Evolutionary conservation across 1,140 invertebrate genomes (phyloP).

Genomic region (Bombus ignitus): DNA sequence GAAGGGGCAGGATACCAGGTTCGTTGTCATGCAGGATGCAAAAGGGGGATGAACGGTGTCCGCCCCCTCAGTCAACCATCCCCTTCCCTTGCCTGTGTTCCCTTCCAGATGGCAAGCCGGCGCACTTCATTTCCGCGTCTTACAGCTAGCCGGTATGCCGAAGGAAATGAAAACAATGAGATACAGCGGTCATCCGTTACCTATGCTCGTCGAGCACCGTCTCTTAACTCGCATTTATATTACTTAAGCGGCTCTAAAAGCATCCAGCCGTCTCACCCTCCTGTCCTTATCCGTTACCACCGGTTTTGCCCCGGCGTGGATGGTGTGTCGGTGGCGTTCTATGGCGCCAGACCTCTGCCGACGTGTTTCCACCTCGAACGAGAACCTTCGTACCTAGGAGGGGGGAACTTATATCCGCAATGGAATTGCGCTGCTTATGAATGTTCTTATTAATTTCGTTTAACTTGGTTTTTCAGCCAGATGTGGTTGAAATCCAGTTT

Average conservation of each 20-base stretch:
- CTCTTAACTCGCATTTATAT: constrained; percentile 80
- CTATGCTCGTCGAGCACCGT: constrained; percentile 65
- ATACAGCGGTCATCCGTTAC: constrained; percentile 82
- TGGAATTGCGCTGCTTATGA: constrained; percentile 45
- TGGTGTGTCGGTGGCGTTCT: neutral
- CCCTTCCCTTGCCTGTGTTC: constrained; percentile 49
- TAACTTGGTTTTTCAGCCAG: neutral
- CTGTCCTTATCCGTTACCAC: neutral
- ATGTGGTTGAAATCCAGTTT: neutral
- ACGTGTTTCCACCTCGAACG: neutral
- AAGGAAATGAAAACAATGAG: constrained; percentile 82
- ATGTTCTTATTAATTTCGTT: constrained; percentile 48
- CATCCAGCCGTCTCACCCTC: constrained; percentile 49
- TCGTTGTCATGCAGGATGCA: constrained; percentile 75
- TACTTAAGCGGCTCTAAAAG: constrained; percentile 77
- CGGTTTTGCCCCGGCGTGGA: neutral
- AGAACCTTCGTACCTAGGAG: neutral
- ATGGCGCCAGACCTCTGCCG: neutral
- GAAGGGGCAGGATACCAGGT: constrained; percentile 51
- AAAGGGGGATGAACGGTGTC: constrained; percentile 68
- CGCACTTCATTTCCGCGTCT: constrained; percentile 77
- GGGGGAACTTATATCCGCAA: constrained; percentile 48
- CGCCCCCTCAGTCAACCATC: constrained; percentile 55
- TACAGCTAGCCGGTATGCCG: constrained; percentile 75
- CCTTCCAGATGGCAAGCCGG: constrained; percentile 63